Evolutionary conservation across 37 sponge, comb jelly and placozoan genomes (phyloP).

Genomic region (Oopsacas minuta): DNA sequence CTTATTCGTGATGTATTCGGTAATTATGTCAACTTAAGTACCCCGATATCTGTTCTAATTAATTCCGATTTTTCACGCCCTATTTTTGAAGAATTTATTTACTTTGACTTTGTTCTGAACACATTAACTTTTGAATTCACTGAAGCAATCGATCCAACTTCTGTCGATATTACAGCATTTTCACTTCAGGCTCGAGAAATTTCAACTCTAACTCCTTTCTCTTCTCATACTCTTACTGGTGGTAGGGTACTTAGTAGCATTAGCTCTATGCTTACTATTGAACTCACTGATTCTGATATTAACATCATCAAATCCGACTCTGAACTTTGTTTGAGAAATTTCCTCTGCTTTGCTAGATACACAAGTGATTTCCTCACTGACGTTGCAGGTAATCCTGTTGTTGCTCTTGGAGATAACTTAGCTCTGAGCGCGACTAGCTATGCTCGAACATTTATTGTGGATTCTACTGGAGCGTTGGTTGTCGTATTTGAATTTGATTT

Average conservation of each 20-base stretch:
- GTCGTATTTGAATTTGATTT: conserved; percentile 24
- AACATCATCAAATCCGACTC: conserved; percentile 47
- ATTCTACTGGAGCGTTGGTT: conserved; percentile 39
- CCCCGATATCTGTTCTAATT: not conserved
- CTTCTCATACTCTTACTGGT: not conserved
- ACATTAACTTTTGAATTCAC: conserved; percentile 43
- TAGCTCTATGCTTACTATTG: conserved; percentile 1
- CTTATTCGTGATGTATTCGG: not conserved
- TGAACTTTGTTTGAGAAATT: conserved; percentile 30
- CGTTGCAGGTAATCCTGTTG: conserved; percentile 52
- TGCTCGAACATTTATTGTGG: conserved; percentile 25
- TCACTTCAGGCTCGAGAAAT: conserved; percentile 20
- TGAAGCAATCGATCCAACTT: conserved; percentile 45
- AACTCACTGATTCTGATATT: conserved; percentile 52
- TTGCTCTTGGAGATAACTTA: conserved; percentile 13
- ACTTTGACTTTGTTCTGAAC: conserved; percentile 47
- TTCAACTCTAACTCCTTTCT: not conserved
- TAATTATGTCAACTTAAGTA: not conserved
- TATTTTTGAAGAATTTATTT: conserved; percentile 20
- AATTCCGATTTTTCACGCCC: not conserved
- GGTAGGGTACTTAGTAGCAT: not conserved
- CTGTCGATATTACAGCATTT: conserved; percentile 34
- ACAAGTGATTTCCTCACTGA: conserved; percentile 43
- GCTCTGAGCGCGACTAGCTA: not conserved
- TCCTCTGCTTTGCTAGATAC: conserved; percentile 45